Evolutionary conservation across 2,888 invertebrate genomes (phyloP).

Genomic region (Lysandra bellargus): DNA sequence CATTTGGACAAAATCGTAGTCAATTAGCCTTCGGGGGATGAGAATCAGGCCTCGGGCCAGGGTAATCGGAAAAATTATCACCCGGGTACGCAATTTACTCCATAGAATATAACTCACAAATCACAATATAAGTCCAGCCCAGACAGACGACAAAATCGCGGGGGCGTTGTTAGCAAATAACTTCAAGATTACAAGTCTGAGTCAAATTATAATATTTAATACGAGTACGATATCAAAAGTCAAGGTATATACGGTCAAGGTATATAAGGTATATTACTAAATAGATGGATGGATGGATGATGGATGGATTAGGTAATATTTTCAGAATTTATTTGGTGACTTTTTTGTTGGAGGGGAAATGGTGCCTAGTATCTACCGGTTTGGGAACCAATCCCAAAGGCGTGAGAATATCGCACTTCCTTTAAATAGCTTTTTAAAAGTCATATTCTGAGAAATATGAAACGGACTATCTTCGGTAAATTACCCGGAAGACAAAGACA

Average conservation of each 20-base stretch:
- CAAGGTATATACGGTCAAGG: too few relatives aligned
- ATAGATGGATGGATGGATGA: neutral
- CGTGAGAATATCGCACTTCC: neutral
- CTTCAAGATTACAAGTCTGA: neutral
- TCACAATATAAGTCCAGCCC: neutral
- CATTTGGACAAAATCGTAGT: slow-evolving; percentile 10
- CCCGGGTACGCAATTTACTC: neutral
- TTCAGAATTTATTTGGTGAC: too few relatives aligned
- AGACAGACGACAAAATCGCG: neutral
- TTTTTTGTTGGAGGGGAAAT: too few relatives aligned
- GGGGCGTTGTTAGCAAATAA: slow-evolving; percentile 9
- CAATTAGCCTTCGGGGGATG: neutral
- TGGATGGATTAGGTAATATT: neutral
- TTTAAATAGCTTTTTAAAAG: neutral
- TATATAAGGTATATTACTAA: neutral
- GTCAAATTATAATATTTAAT: neutral
- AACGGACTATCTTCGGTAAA: neutral
- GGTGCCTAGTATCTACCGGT: too few relatives aligned
- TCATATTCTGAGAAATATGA: neutral
- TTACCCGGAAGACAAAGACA: neutral
- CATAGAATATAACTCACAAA: neutral
- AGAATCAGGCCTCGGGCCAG: neutral
- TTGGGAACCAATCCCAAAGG: neutral
- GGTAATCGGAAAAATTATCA: slow-evolving; percentile 19
- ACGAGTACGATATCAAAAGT: neutral